phyloP scores from a whole-genome alignment of 1,140 invertebrate genomes.

The Mercenaria mercenaria region DNA sequence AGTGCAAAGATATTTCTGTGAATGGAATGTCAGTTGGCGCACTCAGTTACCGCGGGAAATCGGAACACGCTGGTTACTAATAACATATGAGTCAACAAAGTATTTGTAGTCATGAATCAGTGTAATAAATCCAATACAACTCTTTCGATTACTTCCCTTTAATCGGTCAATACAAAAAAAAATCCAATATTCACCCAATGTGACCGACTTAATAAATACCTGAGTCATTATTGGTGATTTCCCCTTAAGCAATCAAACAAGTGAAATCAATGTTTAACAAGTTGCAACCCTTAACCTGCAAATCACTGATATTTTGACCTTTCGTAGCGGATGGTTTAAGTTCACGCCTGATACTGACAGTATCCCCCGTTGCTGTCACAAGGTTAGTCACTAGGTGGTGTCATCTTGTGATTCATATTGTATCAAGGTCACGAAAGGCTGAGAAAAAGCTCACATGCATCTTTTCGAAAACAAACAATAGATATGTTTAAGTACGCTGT shows the following conservation, averaged over 20 bases:
- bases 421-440: neutral
- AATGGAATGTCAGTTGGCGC: neutral
- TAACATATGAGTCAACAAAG: constrained; percentile 59
- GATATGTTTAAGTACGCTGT: neutral
- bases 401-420: neutral
- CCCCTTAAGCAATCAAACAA: neutral
- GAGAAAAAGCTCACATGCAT: neutral
- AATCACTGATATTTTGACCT: neutral
- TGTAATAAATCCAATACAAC: neutral
- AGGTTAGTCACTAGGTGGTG: neutral
- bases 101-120: constrained; percentile 53
- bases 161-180: neutral
- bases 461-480: too few species aligned
- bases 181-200: neutral
- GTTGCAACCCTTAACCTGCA: neutral
- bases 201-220: neutral
- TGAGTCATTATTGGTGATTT: neutral
- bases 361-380: neutral
- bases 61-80: constrained; percentile 45
- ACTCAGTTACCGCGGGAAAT: neutral
- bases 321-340: too few species aligned
- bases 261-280: neutral
- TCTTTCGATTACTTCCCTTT: constrained; percentile 7
- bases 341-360: too few species aligned
- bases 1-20: neutral